Evolutionary conservation across 2,888 invertebrate species (phyloP).

Genomic region (Agrotis segetum): DNA sequence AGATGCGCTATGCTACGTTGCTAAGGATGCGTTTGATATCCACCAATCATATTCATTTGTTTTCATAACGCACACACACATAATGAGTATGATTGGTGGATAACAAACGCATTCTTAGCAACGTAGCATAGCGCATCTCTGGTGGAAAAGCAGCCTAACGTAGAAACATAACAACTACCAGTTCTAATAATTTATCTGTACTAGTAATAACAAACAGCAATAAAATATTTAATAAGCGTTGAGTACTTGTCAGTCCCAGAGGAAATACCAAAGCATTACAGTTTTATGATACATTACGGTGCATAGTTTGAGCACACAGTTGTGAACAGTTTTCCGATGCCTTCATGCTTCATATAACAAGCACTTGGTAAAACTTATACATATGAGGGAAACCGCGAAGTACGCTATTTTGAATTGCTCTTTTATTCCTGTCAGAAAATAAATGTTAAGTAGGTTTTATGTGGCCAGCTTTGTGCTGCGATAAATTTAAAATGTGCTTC

Average conservation of each 20-base stretch:
- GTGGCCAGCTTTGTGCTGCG: background rate
- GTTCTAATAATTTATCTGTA: background rate
- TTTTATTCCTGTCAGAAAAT: slow-evolving; percentile 17
- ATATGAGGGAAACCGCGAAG: background rate
- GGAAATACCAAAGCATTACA: slow-evolving; percentile 14
- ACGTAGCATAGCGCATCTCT: too few species aligned
- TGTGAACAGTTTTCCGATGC: background rate
- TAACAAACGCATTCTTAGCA: too few species aligned
- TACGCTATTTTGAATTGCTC: slow-evolving; percentile 1
- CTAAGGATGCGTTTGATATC: too few species aligned
- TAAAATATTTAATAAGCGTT: slow-evolving; percentile 3
- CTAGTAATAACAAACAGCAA: background rate
- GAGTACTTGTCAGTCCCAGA: slow-evolving; percentile 1
- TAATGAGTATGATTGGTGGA: too few species aligned
- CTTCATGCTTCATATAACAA: background rate
- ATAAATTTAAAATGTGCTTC: slow-evolving; percentile 22
- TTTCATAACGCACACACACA: too few species aligned
- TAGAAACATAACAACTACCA: background rate
- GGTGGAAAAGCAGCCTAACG: too few species aligned
- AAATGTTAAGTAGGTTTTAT: slow-evolving; percentile 21
- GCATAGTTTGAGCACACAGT: slow-evolving; percentile 12
- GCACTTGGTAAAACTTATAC: slow-evolving; percentile 2
- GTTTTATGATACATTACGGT: background rate
- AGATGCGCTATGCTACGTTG: too few species aligned
- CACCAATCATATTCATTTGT: too few species aligned